Evolutionary conservation across 2,113 vertebrate genomes (phyloP), one percentile per base, ranked within the genome.

Genomic region (Noctilio leporinus): DNA sequence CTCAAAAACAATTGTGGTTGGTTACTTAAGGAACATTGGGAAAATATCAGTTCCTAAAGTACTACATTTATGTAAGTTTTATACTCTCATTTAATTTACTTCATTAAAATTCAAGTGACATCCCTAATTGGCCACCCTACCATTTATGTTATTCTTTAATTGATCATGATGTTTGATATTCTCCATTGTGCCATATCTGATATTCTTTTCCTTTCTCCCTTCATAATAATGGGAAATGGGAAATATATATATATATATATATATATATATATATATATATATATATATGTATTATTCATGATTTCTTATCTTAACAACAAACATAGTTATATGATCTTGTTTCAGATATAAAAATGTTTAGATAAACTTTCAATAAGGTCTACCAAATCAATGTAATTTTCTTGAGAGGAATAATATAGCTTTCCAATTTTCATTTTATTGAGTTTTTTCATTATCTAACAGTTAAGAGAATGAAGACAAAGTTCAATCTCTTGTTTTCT

Each of bases 401-500:
- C 83, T 89, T 59, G 45, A 43, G 57, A 24, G n/a, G 51, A 53
- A 55, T 92, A 55, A 82, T 28, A 83, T 0, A 59, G 30, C 22
- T 95, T 93, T 92, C 35, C 78, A 70, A 55, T 83, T 85, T 96
- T 57, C 53, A 82, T 94, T 91, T 85, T 97, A 76, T 20, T 94
- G 96, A 81, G n/a, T 38, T 47, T 86, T 82, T 97, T 91, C 45
- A 72, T 80, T 96, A 67, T 83, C 62, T n/a, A 88, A 40, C 38
- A 93, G 70, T 35, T 87, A 55, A 81, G 53, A 80, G 67, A 96
- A 89, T 92, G 55, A 85, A 97, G 90, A 96, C 30, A 77, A 96
- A 86, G 81, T 91, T 53, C 91, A 89, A 92, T 69, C 51, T 82
- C n/a, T 78, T 82, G 33, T 67, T 95, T 93, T n/a, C n/a, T n/a